Evolutionary conservation across 2,113 vertebrate species (phyloP), one percentile per base, ranked within the genome.

Genomic region (Triplophysa siluroides): DNA sequence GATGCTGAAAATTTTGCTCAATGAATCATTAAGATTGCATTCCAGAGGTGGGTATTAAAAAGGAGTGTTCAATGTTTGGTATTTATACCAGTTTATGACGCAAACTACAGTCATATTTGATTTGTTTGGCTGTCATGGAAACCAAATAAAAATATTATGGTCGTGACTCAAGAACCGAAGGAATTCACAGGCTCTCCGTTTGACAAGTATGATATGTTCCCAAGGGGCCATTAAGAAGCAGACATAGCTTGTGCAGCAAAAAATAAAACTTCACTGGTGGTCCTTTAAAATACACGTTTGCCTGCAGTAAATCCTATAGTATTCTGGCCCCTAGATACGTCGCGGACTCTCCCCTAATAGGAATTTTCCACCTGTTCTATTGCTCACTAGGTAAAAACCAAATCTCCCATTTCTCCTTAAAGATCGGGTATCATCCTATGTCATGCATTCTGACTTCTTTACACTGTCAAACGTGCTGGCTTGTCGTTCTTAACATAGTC

Each of bases 21-120:
- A 71, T 83, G 73, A 83, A 72, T 76, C 56, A 87, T 75, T 86
- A 64, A 24, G 23, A 67, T 21, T 52, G n/a, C 38, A 80, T 80
- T 80, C 78, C 52, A 66, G 38, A 29, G 19, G 10, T 0, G 5
- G 5, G 8, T 72, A 64, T 77, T 77, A 76, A 52, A 33, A 1
- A 18, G 33, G 29, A 65, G 61, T 58, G 74, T 77, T 78, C 52
- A 70, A 52, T 61, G 52, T 77, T 76, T 54, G 33, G 11, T 61
- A 50, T 73, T 76, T 69, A 76, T 50, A 58, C 45, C 68, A 29
- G 29, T 69, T 61, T 52, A 76, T 72, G 47, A 23, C 21, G 10
- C 9, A 12, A 21, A 56, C 54, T 82, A 47, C 33, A n/a, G n/a
- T 67, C 43, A 19, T 45, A 73, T 68, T 73, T 76, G 72, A 66